Percentiles rank a stretch among this genome's conserved stretches.
Conservation (phyloP, 2,888 invertebrate genomes). For the Callyntrura guangdongensis region DNA sequence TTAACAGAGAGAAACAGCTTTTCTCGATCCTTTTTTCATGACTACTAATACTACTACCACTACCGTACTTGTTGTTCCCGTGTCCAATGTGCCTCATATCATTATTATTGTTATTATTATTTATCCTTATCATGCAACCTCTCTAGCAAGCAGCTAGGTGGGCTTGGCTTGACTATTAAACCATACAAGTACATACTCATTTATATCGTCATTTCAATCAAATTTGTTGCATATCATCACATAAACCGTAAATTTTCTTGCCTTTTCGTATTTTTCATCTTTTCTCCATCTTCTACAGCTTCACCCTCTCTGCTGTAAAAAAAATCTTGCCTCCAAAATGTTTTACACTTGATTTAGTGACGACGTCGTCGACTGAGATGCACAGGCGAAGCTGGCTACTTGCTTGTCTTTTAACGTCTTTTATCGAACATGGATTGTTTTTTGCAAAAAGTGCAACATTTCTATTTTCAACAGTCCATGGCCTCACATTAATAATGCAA, state of each 20-base stretch:
- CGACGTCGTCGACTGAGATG: neutral
- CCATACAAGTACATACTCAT: slow-evolving; percentile 74
- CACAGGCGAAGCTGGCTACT: neutral
- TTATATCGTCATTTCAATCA: slow-evolving; percentile 75
- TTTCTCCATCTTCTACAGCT: neutral
- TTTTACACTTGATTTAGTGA: neutral
- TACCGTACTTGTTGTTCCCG: neutral
- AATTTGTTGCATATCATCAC: slow-evolving; percentile 68
- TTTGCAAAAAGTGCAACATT: too few relatives aligned
- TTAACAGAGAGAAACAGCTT: too few relatives aligned
- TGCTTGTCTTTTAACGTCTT: neutral
- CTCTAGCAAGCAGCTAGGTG: slow-evolving; percentile 57
- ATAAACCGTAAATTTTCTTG: slow-evolving; percentile 71
- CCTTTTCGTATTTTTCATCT: slow-evolving; percentile 43
- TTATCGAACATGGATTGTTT: too few relatives aligned
- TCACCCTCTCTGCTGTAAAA: neutral
- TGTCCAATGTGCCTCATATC: too few relatives aligned
- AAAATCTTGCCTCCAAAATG: neutral
- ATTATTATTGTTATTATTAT: neutral
- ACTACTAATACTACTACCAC: too few relatives aligned
- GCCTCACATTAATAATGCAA: too few relatives aligned
- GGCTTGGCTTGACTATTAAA: slow-evolving; percentile 74
- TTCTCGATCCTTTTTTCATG: neutral
- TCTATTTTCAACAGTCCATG: too few relatives aligned
- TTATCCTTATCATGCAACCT: neutral